Percentiles rank a stretch among this genome's conserved stretches.
Conservation (phyloP, 2,113 vertebrate genomes). For the Lampris megalopsis region DNA sequence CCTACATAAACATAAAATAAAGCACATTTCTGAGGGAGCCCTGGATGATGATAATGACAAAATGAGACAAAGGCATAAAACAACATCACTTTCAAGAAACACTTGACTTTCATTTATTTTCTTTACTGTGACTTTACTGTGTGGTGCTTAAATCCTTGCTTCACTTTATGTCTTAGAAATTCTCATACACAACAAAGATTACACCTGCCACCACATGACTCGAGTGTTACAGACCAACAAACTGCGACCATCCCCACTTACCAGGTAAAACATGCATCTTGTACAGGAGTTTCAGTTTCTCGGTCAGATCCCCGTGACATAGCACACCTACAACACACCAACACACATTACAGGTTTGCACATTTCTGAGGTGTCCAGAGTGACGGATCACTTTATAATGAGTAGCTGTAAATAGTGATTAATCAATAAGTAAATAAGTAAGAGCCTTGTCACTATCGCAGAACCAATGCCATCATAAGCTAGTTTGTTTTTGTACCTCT, state of each 20-base stretch:
- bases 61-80: conserved; percentile 7
- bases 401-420: not conserved
- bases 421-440: too few relatives aligned
- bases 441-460: too few relatives aligned
- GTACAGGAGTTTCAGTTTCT: conserved; percentile 96
- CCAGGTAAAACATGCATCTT: conserved; percentile 96
- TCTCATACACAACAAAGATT: not conserved
- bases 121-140: not conserved
- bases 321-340: conserved; percentile 85
- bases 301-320: conserved; percentile 93
- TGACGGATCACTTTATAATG: not conserved
- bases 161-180: not conserved
- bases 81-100: conserved; percentile 6
- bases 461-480: too few relatives aligned
- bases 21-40: too few relatives aligned
- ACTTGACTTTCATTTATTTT: not conserved
- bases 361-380: not conserved
- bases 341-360: not conserved
- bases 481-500: too few relatives aligned
- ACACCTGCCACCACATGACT: not conserved
- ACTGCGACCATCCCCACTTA: conserved; percentile 70
- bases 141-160: not conserved
- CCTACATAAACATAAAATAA: too few relatives aligned
- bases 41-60: not conserved
- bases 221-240: not conserved